Conservation (phyloP, 2,797 vertebrate genomes). For the Nannoperca australis region DNA sequence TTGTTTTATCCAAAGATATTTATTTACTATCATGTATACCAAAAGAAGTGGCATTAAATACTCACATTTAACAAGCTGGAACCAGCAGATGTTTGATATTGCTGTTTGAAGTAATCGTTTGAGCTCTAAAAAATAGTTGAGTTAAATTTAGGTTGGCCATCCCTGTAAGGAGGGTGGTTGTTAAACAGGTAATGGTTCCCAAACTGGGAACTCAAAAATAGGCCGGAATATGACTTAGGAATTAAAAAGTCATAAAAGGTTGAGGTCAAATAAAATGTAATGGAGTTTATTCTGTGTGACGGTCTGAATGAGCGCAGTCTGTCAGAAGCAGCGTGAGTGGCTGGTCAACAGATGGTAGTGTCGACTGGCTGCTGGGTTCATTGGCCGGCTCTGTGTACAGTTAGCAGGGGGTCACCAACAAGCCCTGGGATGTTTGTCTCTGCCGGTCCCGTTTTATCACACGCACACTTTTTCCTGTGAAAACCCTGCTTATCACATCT, state of each 20-base stretch:
- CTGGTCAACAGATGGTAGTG: constrained; percentile 71
- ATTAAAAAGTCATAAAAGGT: not conserved
- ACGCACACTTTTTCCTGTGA: constrained; percentile 38
- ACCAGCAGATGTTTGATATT: not conserved
- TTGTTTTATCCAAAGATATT: not conserved
- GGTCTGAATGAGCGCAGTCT: constrained; percentile 26
- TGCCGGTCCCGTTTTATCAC: constrained; percentile 56
- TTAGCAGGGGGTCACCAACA: constrained; percentile 65
- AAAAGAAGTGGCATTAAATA: not conserved
- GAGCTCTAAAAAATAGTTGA: not conserved
- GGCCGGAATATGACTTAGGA: not conserved
- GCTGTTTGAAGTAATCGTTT: not conserved
- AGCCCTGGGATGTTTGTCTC: constrained; percentile 65
- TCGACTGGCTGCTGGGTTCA: constrained; percentile 59
- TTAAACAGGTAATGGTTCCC: not conserved
- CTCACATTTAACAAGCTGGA: not conserved
- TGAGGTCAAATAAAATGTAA: constrained; percentile 1
- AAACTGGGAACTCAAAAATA: not conserved
- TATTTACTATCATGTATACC: not conserved
- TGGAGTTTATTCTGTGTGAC: constrained; percentile 8
- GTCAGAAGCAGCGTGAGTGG: constrained; percentile 27
- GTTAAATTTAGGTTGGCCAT: not conserved
- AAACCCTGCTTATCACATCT: constrained; percentile 54
- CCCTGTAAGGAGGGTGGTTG: not conserved
- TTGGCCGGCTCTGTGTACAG: constrained; percentile 54